phyloP scores from a whole-genome alignment of 2,113 vertebrate species.

The Pseudorectes ferrugineus region DNA sequence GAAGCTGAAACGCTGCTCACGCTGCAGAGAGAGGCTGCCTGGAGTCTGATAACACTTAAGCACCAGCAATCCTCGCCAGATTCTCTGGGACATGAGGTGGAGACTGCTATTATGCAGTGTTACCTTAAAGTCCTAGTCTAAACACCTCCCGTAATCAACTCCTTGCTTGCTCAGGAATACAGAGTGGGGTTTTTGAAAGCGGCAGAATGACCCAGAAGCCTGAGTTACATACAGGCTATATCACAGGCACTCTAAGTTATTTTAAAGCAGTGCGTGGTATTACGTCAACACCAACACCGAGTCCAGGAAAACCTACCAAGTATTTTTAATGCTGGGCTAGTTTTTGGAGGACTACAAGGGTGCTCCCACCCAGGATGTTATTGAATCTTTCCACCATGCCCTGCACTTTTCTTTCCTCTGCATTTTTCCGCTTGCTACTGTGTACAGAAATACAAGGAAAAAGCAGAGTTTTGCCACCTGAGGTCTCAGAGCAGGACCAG shows the following conservation, averaged over 20 bases:
- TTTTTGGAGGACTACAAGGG: background rate
- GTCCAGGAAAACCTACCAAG: background rate
- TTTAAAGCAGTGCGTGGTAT: background rate
- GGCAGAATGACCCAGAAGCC: background rate
- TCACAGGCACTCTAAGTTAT: background rate
- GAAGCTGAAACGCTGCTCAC: fast-evolving
- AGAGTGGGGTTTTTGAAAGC: background rate
- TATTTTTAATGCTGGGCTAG: background rate
- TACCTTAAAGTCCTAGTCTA: background rate
- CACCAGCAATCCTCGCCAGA: background rate
- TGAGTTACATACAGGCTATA: background rate
- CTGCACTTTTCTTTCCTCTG: background rate
- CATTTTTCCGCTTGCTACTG: background rate
- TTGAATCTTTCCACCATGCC: background rate
- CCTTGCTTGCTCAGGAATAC: background rate
- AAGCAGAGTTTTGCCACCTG: background rate
- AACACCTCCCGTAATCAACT: background rate
- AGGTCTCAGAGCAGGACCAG: background rate
- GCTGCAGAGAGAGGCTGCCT: background rate
- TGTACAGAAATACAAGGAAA: background rate
- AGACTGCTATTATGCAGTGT: background rate
- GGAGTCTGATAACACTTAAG: background rate
- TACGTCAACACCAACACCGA: fast-evolving
- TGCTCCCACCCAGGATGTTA: background rate
- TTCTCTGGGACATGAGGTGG: background rate